These are phyloP conservation scores for Laspeyria flexula DNA, from an alignment of 2,888 invertebrate genomes.

Conservation along the genomic window DNA sequence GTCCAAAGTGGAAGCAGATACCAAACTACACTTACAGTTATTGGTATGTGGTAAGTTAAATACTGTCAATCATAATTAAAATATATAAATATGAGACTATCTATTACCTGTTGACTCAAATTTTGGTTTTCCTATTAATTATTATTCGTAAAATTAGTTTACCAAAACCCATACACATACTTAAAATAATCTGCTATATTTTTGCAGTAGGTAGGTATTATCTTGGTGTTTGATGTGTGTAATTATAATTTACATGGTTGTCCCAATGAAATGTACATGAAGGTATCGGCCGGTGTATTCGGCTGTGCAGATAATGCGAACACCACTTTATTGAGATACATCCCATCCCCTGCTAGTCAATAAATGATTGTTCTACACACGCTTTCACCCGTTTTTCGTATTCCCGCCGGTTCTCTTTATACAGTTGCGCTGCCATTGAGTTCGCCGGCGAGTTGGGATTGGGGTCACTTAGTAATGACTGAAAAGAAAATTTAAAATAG, in stretches of 20 bases:
- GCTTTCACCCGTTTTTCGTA: conserved; percentile 99
- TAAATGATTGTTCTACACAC: conserved; percentile 99
- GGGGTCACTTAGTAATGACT: conserved; percentile 99
- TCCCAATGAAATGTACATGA: conserved; percentile 76
- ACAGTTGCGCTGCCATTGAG: conserved; percentile 99
- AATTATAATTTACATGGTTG: conserved; percentile 60
- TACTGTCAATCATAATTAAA: conserved; percentile 46
- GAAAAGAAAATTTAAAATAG: conserved; percentile 76
- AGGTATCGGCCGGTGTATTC: conserved; percentile 60
- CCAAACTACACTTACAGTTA: conserved; percentile 46
- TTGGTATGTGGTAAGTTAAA: conserved; percentile 47
- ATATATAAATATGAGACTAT: conserved; percentile 29
- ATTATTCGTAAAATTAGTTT: conserved; percentile 44
- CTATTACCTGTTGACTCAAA: conserved; percentile 46
- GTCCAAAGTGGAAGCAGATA: conserved; percentile 21
- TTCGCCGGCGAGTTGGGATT: conserved; percentile 99
- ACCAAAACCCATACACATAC: conserved; percentile 56
- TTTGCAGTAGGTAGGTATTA: conserved; percentile 39
- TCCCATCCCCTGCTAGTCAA: conserved; percentile 89
- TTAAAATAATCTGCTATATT: conserved; percentile 42
- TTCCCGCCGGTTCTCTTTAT: conserved; percentile 99
- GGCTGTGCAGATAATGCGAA: conserved; percentile 53
- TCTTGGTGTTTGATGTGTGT: conserved; percentile 43
- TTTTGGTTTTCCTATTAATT: conserved; percentile 42
- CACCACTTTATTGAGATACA: conserved; percentile 62